These are phyloP conservation scores for Felis catus DNA, from an alignment of 2,113 vertebrate genomes.

Conservation along the genomic window F.catus_Fca126_mat1.0 CM031421.1:103136001-103136500, in stretches of 20 bases:
- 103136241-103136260: neutral
- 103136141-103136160: neutral
- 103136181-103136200: neutral
- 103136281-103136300: neutral
- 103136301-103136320: neutral
- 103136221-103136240: neutral
- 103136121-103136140: neutral
- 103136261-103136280: neutral
- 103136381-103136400: neutral
- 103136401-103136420: neutral
- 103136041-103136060: neutral
- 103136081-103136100: neutral
- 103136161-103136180: neutral
- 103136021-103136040: neutral
- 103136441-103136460: neutral
- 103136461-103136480: neutral
- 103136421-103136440: neutral
- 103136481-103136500: neutral
- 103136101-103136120: neutral
- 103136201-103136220: neutral
- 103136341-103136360: neutral
- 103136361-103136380: neutral
- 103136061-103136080: neutral
- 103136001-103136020: neutral
- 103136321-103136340: neutral